phyloP scores from a whole-genome alignment of 2,888 invertebrate species.

The Ptilodon capucinus region DNA sequence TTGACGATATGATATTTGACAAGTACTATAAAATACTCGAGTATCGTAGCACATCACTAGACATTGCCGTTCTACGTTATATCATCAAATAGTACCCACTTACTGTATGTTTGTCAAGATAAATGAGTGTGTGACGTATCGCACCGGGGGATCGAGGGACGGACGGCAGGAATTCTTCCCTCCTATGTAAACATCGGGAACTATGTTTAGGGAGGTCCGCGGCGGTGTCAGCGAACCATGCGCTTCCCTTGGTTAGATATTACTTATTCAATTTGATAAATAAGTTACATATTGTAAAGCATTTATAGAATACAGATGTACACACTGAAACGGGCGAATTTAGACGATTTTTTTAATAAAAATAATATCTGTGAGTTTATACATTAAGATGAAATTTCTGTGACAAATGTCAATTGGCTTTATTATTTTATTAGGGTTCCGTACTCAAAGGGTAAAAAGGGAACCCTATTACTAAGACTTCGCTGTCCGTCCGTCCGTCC shows the following conservation, averaged over 20 bases:
- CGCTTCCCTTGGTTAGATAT: neutral
- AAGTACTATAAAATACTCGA: neutral
- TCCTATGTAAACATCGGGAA: slow-evolving; percentile 27
- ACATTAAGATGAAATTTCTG: too few relatives aligned
- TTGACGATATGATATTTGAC: neutral
- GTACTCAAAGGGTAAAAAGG: too few relatives aligned
- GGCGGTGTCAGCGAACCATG: slow-evolving; percentile 4
- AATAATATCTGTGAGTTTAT: too few relatives aligned
- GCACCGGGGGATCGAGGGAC: slow-evolving; percentile 12
- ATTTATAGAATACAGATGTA: too few relatives aligned
- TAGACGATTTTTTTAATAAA: too few relatives aligned
- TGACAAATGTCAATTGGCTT: too few relatives aligned
- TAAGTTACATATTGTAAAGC: neutral
- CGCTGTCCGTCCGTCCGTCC: too few relatives aligned
- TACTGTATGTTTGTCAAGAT: slow-evolving; percentile 7
- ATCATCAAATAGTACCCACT: slow-evolving; percentile 4
- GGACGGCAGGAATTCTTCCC: slow-evolving; percentile 18
- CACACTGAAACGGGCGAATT: too few relatives aligned
- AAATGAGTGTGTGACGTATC: slow-evolving; percentile 31
- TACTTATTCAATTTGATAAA: neutral
- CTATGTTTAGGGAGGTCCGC: slow-evolving; percentile 17
- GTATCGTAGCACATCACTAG: neutral
- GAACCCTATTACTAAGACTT: too few relatives aligned
- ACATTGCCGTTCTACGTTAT: neutral
- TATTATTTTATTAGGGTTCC: too few relatives aligned